These are phyloP conservation scores for Ariopsis seemanni DNA, from an alignment of 2,113 vertebrate genomes.

Conservation along the genomic window DNA sequence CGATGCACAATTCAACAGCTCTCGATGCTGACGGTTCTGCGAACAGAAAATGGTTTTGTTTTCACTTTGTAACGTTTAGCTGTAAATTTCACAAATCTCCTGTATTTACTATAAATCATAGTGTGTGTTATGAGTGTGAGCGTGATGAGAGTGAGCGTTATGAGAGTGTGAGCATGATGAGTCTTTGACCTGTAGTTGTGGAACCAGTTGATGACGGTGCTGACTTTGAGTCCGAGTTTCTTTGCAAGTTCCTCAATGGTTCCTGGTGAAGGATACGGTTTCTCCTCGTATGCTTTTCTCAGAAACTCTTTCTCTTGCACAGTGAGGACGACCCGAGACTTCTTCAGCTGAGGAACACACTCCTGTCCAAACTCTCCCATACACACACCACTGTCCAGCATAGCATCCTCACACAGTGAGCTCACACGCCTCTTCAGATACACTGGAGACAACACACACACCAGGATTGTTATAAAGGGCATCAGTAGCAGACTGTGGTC, in stretches of 20 bases:
- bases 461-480: background rate
- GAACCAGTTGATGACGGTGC: constrained; percentile 99
- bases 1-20: no score
- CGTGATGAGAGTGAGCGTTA: background rate
- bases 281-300: constrained; percentile 90
- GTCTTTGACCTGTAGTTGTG: constrained; percentile 93
- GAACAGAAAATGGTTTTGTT: no score
- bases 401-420: constrained; percentile 83
- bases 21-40: no score
- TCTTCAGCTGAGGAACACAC: constrained; percentile 85
- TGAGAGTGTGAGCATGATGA: background rate
- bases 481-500: background rate
- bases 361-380: constrained; percentile 81
- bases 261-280: constrained; percentile 94
- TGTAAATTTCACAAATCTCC: no score
- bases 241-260: constrained; percentile 98
- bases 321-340: constrained; percentile 82
- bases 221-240: constrained; percentile 98
- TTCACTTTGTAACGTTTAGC: no score
- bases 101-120: no score
- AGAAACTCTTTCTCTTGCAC: constrained; percentile 86
- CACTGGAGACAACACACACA: constrained; percentile 63
- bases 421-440: constrained; percentile 89
- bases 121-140: background rate
- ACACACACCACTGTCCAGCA: constrained; percentile 70